A percentile compares a stretch with the other conserved stretches of the same genome.
Conservation (phyloP, 2,113 vertebrate species). For the Psilopsiagon aymara region DNA sequence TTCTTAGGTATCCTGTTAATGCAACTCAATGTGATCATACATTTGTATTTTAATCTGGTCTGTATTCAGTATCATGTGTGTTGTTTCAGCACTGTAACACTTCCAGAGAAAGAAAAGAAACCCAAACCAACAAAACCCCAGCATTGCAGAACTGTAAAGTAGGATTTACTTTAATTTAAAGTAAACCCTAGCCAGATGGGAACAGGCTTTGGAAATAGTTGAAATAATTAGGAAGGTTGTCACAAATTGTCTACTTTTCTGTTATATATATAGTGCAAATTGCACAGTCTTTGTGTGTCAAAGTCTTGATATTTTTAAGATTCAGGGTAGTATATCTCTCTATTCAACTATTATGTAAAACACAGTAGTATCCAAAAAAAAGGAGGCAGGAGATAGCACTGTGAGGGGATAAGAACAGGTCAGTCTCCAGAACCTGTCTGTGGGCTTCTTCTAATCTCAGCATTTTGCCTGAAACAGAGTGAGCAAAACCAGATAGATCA, state of each 20-base stretch:
- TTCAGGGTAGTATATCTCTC: background rate
- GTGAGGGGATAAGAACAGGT: background rate
- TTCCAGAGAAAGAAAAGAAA: conserved; percentile 2
- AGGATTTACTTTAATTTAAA: conserved; percentile 41
- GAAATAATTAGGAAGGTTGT: background rate
- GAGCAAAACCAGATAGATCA: background rate
- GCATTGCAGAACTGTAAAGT: background rate
- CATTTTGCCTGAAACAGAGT: background rate
- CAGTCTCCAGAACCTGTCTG: background rate
- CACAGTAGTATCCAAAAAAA: background rate
- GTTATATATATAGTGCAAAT: background rate
- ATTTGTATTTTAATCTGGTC: conserved; percentile 34
- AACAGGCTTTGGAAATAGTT: background rate
- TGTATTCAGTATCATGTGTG: background rate
- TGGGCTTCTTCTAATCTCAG: background rate
- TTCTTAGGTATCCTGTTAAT: background rate
- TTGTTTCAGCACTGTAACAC: background rate
- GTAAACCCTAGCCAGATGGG: background rate
- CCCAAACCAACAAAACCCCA: background rate
- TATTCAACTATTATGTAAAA: background rate
- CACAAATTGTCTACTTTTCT: background rate
- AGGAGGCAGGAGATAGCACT: background rate
- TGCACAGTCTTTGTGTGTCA: background rate
- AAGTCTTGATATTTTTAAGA: background rate
- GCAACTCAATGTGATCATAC: background rate